Base-by-base conservation (phyloP, 1,140 invertebrate species). In the Vollenhovia emeryi region DNA sequence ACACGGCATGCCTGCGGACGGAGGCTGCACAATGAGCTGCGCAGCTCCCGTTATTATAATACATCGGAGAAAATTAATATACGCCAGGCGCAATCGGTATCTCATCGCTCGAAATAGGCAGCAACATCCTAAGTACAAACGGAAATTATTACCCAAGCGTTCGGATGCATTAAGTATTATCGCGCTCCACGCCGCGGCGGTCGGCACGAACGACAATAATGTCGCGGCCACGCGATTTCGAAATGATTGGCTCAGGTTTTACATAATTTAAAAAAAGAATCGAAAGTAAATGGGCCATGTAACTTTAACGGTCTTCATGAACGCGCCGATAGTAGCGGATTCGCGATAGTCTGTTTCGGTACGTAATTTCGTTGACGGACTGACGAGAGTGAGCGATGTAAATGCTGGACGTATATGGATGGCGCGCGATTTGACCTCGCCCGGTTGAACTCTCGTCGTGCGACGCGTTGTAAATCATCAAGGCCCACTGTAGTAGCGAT, bases 401-500 rank as follows among this genome's bases (percentile, higher is more conserved):
- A 85, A 87, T 69, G 86, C 33, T 74, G 45, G 55, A 18, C 64
- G 55, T 71, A n/a, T 71, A 62, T 52, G 57, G 69, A 50, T 55
- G 9, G 40, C 48, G 15, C 30, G 43, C 73, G 75, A 71, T 86
- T 82, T 82, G 84, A 88, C 75, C 90, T 88, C 86, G 86, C 89
- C 84, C 88, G 86, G 86, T 85, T 90, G 85, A 92, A 92, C 89
- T 73, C 50, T 89, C 85, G 87, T 92, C 91, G 91, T 91, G 91
- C 91, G 92, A 93, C 91, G 91, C 89, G 89, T 85, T 91, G 92
- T 92, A 93, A 93, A 93, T 93, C 92, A 93, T 86, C 80, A 50
- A 90, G 91, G 91, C 89, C 89, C 91, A 76, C 79, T 89, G 84
- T 92, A 85, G 82, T 79, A 85, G 86, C 89, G 91, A 89, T 93